Conservation (phyloP, 2,797 vertebrate genomes). For the Epinephelus coioides region DNA sequence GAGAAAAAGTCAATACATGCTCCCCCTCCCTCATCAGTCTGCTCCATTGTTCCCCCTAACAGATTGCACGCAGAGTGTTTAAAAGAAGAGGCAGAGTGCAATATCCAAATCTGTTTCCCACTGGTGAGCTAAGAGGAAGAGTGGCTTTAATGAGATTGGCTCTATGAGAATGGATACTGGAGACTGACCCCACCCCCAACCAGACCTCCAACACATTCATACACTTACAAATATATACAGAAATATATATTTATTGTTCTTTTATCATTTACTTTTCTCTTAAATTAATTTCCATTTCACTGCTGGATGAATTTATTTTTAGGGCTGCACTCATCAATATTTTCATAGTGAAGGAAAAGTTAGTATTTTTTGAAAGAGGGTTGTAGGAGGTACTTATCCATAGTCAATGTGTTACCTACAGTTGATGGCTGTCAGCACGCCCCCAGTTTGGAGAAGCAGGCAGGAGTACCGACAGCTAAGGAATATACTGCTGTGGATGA, state of each 20-base stretch:
- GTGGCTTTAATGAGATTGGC: slow-evolving; percentile 72
- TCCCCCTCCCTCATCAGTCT: slow-evolving; percentile 56
- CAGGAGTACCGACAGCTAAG: too few species aligned
- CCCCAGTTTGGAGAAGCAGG: too few species aligned
- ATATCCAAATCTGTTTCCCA: slow-evolving; percentile 78
- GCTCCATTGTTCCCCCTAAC: slow-evolving; percentile 71
- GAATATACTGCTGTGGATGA: too few species aligned
- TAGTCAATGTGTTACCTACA: too few species aligned
- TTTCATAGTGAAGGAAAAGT: too few species aligned
- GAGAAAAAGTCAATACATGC: slow-evolving; percentile 69
- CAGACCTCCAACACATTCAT: not conserved
- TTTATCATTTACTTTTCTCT: too few species aligned
- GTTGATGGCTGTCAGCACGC: too few species aligned
- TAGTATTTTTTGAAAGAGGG: too few species aligned
- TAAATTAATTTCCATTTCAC: too few species aligned
- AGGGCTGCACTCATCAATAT: too few species aligned
- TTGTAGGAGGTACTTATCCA: too few species aligned
- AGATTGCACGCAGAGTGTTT: slow-evolving; percentile 66
- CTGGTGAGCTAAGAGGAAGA: slow-evolving; percentile 68
- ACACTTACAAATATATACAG: not conserved
- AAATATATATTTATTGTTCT: not conserved
- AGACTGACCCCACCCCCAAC: slow-evolving; percentile 14
- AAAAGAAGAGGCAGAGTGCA: slow-evolving; percentile 67
- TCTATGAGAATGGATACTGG: slow-evolving; percentile 54
- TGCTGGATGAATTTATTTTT: too few species aligned